phyloP scores from a whole-genome alignment of 2,113 vertebrate genomes.

The Rhodinocichla rosea region DNA sequence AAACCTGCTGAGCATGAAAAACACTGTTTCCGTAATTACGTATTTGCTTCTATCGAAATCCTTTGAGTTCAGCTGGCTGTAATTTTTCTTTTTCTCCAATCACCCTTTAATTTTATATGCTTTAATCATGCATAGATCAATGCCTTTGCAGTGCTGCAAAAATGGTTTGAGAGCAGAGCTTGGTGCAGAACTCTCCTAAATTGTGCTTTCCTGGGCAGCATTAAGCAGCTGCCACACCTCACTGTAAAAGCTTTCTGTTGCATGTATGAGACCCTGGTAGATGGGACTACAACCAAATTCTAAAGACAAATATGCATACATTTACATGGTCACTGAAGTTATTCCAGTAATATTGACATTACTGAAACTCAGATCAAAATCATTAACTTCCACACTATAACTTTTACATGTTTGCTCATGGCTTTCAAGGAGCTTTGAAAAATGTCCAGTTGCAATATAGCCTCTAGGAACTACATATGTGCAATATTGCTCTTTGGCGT shows the following conservation, averaged over 20 bases:
- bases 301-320: background rate
- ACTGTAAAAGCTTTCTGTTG: background rate
- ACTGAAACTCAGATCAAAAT: constrained; percentile 22
- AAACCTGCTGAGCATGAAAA: background rate
- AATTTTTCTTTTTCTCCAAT: background rate
- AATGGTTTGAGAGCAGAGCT: background rate
- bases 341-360: constrained; percentile 1
- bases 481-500: background rate
- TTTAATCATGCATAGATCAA: background rate
- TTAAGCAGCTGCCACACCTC: background rate
- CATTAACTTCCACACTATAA: background rate
- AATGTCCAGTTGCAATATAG: background rate
- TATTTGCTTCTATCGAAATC: background rate
- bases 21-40: background rate
- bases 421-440: constrained; percentile 24
- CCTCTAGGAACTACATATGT: background rate
- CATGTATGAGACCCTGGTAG: background rate
- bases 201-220: background rate
- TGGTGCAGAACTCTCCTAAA: background rate
- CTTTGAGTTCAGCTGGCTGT: background rate
- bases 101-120: background rate
- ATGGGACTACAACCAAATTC: background rate
- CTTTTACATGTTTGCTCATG: background rate
- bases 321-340: background rate
- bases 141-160: background rate